Conservation (phyloP, 2,113 vertebrate species). For the Catharus minimus region DNA sequence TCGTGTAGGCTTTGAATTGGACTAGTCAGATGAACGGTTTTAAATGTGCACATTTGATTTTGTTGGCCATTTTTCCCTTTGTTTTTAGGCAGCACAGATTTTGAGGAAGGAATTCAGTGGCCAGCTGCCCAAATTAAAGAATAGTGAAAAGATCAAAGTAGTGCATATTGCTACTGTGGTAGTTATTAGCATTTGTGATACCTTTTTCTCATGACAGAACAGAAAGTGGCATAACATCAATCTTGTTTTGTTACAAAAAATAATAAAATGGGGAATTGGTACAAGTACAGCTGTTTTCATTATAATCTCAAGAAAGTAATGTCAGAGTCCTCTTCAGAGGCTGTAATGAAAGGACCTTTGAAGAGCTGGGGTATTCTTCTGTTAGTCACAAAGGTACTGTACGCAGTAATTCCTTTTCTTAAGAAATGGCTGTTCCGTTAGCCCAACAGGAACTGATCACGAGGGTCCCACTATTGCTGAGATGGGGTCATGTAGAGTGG, state of each 20-base stretch:
- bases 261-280: conserved; percentile 57
- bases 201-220: conserved; percentile 61
- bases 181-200: conserved; percentile 51
- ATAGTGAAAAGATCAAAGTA: conserved; percentile 47
- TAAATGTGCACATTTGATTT: conserved; percentile 36
- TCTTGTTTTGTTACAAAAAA: conserved; percentile 62
- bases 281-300: conserved; percentile 60
- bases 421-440: conserved; percentile 68
- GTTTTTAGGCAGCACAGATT: conserved; percentile 13
- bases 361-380: conserved; percentile 67
- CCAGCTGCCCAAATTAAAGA: conserved; percentile 43
- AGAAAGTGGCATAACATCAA: conserved; percentile 66
- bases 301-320: conserved; percentile 59
- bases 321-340: conserved; percentile 67
- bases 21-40: background rate
- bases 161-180: conserved; percentile 18
- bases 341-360: conserved; percentile 58
- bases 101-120: conserved; percentile 17
- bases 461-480: conserved; percentile 64
- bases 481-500: conserved; percentile 75
- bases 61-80: background rate
- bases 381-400: conserved; percentile 70
- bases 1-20: background rate
- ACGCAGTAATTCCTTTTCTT: conserved; percentile 61
- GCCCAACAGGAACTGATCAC: conserved; percentile 72